A percentile compares a stretch with the other conserved stretches of the same genome.
Evolutionary conservation across 2,113 vertebrate genomes (phyloP).

Genomic region (Willisornis vidua): DNA sequence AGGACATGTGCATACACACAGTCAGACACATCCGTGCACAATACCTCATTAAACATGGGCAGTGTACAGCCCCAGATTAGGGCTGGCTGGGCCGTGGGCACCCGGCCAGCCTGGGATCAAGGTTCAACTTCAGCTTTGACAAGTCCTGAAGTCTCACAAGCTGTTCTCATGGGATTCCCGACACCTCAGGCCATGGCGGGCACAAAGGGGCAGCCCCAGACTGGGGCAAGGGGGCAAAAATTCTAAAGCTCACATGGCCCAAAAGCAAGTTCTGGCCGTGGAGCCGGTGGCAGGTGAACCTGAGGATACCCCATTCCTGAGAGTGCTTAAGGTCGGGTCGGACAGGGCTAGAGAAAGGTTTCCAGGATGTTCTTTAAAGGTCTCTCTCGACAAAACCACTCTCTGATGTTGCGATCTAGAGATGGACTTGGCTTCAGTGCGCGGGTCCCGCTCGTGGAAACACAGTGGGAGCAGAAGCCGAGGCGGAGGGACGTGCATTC

Average conservation of each 20-base stretch:
- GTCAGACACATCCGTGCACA: slow-evolving; percentile 2
- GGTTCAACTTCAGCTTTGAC: slow-evolving; percentile 16
- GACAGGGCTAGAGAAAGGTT: background rate
- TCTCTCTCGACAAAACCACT: background rate
- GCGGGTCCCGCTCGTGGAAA: background rate
- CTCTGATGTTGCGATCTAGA: background rate
- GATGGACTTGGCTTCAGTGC: background rate
- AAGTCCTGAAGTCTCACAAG: background rate
- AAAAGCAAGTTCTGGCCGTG: background rate
- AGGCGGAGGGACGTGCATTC: fast-evolving
- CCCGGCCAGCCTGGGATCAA: background rate
- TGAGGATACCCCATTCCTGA: background rate
- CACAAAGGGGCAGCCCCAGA: background rate
- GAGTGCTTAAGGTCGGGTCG: background rate
- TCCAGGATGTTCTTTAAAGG: background rate
- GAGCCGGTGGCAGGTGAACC: background rate
- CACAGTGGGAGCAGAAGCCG: background rate
- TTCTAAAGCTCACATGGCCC: background rate
- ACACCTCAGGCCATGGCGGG: fast-evolving
- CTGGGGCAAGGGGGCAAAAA: background rate
- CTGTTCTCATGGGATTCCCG: background rate
- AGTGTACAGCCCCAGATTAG: slow-evolving; percentile 33
- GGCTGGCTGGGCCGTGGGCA: slow-evolving; percentile 37
- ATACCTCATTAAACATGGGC: slow-evolving; percentile 53
- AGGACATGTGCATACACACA: slow-evolving; percentile 11